phyloP scores from a whole-genome alignment of 2,113 vertebrate genomes.

The Macrotus californicus region DNA sequence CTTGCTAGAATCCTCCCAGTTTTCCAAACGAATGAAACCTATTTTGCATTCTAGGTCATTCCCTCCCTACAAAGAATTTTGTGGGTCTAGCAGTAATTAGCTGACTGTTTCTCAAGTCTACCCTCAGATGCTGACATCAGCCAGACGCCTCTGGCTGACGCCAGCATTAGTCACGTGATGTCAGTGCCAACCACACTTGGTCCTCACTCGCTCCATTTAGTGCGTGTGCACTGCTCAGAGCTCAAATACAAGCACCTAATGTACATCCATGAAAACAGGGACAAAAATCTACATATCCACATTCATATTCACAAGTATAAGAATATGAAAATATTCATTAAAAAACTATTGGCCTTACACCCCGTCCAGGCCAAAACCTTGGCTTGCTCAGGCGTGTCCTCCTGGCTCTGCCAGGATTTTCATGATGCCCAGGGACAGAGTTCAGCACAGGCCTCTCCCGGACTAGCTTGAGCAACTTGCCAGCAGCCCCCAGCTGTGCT shows the following conservation, averaged over 20 bases:
- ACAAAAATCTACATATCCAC: not conserved
- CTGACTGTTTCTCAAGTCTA: slow-evolving; percentile 30
- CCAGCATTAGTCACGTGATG: not conserved
- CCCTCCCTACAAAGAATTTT: slow-evolving; percentile 27
- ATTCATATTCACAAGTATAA: no score
- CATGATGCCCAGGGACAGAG: not conserved
- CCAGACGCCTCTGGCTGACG: not conserved
- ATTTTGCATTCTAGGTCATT: slow-evolving; percentile 63
- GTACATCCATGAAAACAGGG: not conserved
- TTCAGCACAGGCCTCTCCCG: not conserved
- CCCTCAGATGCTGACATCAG: slow-evolving; percentile 13
- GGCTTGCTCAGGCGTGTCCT: not conserved
- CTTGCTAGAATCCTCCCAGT: not conserved
- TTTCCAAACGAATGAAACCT: slow-evolving; percentile 32
- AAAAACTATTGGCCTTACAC: not conserved
- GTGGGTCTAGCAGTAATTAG: slow-evolving; percentile 45
- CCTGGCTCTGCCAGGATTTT: not conserved
- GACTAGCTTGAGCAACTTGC: not conserved
- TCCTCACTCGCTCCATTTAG: not conserved
- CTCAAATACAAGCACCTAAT: not conserved
- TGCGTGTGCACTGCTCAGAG: not conserved
- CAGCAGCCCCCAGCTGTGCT: not conserved
- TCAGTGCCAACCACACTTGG: not conserved
- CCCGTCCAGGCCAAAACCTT: not conserved
- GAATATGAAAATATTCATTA: not conserved